phyloP scores from a whole-genome alignment of 2,797 vertebrate species.

The Rhinophrynus dorsalis region DNA sequence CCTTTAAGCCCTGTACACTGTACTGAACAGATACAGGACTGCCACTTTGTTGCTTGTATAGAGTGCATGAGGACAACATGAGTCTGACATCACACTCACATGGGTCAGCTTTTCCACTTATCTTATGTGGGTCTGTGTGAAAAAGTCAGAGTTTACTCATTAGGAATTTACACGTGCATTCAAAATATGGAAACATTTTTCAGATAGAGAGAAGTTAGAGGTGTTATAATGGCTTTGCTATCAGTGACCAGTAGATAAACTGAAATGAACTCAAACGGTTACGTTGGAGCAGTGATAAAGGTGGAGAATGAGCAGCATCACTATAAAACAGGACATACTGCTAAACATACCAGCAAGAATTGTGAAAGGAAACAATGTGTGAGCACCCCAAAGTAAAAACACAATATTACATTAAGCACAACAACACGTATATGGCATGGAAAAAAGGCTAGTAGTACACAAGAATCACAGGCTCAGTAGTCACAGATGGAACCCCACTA shows the following conservation, averaged over 20 bases:
- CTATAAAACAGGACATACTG: neutral
- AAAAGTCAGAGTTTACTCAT: conserved; percentile 1
- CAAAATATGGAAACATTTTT: conserved; percentile 19
- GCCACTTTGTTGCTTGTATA: too few relatives aligned
- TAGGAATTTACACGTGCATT: conserved; percentile 4
- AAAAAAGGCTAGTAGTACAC: too few relatives aligned
- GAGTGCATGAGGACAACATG: neutral
- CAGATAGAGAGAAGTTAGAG: conserved; percentile 31
- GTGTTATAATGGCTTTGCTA: conserved; percentile 44
- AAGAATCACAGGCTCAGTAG: too few relatives aligned
- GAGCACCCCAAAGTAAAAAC: too few relatives aligned
- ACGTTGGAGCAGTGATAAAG: neutral
- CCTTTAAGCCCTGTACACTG: too few relatives aligned
- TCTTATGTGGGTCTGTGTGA: neutral
- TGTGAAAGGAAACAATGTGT: too few relatives aligned
- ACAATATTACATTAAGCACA: too few relatives aligned
- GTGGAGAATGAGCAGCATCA: neutral
- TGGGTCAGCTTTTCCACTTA: neutral
- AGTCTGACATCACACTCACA: neutral
- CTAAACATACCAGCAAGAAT: too few relatives aligned
- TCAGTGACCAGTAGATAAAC: conserved; percentile 33
- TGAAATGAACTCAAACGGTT: conserved; percentile 9
- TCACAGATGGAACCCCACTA: too few relatives aligned
- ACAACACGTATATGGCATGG: too few relatives aligned
- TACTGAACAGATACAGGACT: too few relatives aligned